Percentiles rank a stretch among this genome's conserved stretches.
Evolutionary conservation across 2,888 invertebrate genomes (phyloP).

Genomic region (Germaria angustata): DNA sequence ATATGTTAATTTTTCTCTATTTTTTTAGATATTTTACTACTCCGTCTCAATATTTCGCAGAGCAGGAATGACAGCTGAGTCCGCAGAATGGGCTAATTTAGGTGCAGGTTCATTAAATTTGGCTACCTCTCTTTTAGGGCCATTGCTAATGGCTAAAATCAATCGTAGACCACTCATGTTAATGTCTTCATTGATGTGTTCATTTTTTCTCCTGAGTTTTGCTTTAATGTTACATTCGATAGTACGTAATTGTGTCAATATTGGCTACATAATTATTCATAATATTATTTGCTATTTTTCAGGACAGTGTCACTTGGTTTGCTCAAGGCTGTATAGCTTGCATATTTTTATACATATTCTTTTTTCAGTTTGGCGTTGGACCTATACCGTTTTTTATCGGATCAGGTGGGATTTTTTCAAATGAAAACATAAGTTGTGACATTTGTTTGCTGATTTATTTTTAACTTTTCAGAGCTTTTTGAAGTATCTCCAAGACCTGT

Average conservation of each 20-base stretch:
- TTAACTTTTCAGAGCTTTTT: conserved; percentile 84
- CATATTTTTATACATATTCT: conserved; percentile 87
- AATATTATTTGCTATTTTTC: conserved; percentile 17
- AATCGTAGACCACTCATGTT: conserved; percentile 86
- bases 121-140: conserved; percentile 84
- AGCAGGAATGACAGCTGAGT: conserved; percentile 83
- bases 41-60: conserved; percentile 88
- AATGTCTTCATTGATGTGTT: conserved; percentile 83
- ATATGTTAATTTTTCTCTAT: background rate
- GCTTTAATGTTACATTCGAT: conserved; percentile 83
- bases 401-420: conserved; percentile 82
- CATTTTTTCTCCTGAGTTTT: conserved; percentile 83
- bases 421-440: background rate
- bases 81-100: conserved; percentile 87
- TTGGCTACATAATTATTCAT: too few species aligned
- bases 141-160: conserved; percentile 84
- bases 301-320: conserved; percentile 84
- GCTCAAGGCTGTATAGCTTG: conserved; percentile 86
- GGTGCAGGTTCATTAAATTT: conserved; percentile 88
- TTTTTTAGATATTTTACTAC: conserved; percentile 85
- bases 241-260: conserved; percentile 81
- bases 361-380: conserved; percentile 90
- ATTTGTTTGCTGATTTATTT: background rate
- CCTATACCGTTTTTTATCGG: conserved; percentile 93
- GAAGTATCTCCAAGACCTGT: conserved; percentile 90